Percentiles rank a stretch among this genome's conserved stretches.
phyloP scores from a whole-genome alignment of 53 echinoderm and acorn worm genomes.

The Astropecten irregularis region DNA sequence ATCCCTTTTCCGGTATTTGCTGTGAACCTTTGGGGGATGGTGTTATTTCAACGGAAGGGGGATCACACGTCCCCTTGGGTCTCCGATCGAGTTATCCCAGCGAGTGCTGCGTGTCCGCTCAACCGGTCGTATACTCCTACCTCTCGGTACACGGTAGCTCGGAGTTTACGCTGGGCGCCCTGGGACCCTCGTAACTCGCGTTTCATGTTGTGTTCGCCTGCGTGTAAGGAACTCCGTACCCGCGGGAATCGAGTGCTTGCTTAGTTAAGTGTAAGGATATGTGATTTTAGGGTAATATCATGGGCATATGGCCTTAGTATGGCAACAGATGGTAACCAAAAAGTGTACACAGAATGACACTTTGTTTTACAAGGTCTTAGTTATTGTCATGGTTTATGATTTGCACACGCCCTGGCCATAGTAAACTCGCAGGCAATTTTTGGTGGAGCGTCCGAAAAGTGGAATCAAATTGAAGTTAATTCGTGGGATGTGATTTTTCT shows the following conservation, averaged over 20 bases:
- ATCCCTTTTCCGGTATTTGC: constrained; percentile 6
- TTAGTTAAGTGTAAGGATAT: constrained; percentile 28
- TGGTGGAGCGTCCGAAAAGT: not conserved
- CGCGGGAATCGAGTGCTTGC: not conserved
- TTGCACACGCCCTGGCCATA: constrained; percentile 22
- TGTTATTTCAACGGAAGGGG: not conserved
- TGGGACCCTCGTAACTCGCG: no score
- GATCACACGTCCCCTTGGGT: constrained; percentile 5
- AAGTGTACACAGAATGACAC: constrained; percentile 37
- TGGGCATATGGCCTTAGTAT: constrained; percentile 34
- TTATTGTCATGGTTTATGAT: constrained; percentile 1
- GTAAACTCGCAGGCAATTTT: not conserved
- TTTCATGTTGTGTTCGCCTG: not conserved
- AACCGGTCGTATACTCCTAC: constrained; percentile 16
- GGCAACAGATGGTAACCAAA: constrained; percentile 44
- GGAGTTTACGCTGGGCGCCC: not conserved
- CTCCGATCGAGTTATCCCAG: no score
- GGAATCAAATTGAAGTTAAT: not conserved
- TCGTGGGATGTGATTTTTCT: not conserved
- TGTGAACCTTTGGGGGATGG: not conserved
- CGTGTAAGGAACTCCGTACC: no score
- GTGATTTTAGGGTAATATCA: constrained; percentile 30
- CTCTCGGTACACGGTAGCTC: not conserved
- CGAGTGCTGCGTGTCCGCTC: not conserved
- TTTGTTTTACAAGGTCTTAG: constrained; percentile 45